Evolutionary conservation across 1,140 invertebrate species (phyloP).

Genomic region (Ceratosolen fusciceps): DNA sequence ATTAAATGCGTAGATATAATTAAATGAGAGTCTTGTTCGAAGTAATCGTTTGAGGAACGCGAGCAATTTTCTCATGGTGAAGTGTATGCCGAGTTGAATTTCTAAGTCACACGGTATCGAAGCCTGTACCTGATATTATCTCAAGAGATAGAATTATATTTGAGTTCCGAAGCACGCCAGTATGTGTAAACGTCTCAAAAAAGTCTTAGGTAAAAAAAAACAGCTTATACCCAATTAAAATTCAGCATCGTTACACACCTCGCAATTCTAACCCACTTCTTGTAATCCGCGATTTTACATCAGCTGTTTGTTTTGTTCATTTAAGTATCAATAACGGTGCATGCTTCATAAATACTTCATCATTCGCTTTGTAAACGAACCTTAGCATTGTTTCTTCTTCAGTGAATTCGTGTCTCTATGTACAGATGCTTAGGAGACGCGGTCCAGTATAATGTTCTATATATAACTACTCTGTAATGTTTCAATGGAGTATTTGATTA

Average conservation of each 20-base stretch:
- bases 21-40: background rate
- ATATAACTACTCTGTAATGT: background rate
- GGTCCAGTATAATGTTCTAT: background rate
- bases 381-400: background rate
- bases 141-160: constrained; percentile 22
- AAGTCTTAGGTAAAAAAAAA: background rate
- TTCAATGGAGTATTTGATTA: background rate
- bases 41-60: background rate
- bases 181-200: constrained; percentile 2
- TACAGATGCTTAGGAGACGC: background rate
- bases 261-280: background rate
- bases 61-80: background rate
- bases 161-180: background rate
- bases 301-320: background rate
- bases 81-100: background rate
- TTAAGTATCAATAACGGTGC: background rate
- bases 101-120: background rate
- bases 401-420: background rate
- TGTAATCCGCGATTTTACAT: background rate
- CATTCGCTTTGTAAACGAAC: constrained; percentile 4
- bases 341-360: no score
- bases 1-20: no score
- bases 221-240: constrained; percentile 31
- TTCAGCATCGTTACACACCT: constrained; percentile 13
- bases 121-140: background rate